phyloP scores from a whole-genome alignment of 2,113 vertebrate genomes.

The Spea multiplicata region DNA sequence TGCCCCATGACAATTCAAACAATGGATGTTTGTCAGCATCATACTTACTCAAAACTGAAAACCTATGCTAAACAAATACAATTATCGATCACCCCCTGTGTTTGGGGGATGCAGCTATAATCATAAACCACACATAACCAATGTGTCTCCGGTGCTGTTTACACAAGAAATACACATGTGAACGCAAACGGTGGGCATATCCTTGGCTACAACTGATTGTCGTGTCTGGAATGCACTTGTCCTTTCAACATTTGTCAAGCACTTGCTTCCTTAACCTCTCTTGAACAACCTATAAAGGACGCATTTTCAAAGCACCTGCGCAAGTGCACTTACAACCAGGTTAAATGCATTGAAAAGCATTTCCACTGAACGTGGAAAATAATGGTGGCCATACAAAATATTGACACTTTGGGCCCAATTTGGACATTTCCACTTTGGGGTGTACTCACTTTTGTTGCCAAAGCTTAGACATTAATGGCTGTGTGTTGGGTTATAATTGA shows the following conservation, averaged over 20 bases:
- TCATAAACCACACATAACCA: neutral
- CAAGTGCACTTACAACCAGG: no score
- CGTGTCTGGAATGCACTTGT: neutral
- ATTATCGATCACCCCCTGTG: neutral
- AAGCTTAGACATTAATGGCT: no score
- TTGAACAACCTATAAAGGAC: neutral
- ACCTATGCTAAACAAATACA: neutral
- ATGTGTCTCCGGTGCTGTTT: neutral
- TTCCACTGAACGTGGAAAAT: no score
- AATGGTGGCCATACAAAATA: no score
- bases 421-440: no score
- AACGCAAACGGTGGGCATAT: neutral
- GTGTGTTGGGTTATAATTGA: no score
- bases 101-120: neutral
- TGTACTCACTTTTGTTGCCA: no score
- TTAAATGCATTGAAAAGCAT: no score
- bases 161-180: neutral
- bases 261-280: neutral
- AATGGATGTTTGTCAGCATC: conserved; percentile 18
- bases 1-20: conserved; percentile 54
- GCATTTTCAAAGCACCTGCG: neutral
- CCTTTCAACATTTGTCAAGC: neutral
- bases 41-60: no score
- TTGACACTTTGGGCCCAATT: no score
- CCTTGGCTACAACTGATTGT: neutral